Percentiles rank a stretch among this genome's conserved stretches.
phyloP scores from a whole-genome alignment of 2,888 invertebrate genomes.

The Elysia crispata region DNA sequence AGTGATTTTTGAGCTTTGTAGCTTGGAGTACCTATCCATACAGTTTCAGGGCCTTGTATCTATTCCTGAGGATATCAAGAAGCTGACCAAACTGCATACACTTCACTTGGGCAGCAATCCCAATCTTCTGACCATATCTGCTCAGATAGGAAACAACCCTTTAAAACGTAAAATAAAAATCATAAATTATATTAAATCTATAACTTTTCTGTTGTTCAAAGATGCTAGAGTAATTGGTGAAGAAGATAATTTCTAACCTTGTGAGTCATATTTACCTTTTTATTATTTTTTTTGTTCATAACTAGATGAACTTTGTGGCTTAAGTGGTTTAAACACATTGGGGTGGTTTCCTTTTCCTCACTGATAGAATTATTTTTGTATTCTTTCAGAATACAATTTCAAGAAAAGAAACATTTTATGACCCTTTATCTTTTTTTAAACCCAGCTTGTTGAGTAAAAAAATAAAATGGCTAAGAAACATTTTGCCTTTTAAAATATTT shows the following conservation, averaged over 20 bases:
- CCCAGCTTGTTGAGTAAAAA: no score
- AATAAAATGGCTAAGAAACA: no score
- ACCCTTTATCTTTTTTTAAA: no score
- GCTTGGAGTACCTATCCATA: constrained; percentile 64
- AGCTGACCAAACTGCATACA: constrained; percentile 59
- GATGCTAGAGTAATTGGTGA: not conserved
- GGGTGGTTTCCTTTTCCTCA: no score
- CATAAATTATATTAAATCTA: not conserved
- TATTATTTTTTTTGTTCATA: no score
- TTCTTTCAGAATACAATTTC: no score
- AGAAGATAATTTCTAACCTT: not conserved
- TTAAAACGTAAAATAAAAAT: constrained; percentile 60
- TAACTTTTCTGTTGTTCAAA: not conserved
- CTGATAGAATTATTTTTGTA: no score
- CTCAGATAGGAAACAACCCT: constrained; percentile 62
- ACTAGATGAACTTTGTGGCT: no score
- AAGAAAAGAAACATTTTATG: no score
- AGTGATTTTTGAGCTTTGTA: constrained; percentile 63
- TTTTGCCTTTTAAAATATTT: no score
- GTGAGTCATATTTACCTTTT: no score
- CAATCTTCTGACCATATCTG: constrained; percentile 65
- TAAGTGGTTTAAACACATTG: no score
- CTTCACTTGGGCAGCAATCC: constrained; percentile 68
- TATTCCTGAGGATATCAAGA: constrained; percentile 67
- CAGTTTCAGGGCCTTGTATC: constrained; percentile 68